Evolutionary conservation across 2,888 invertebrate species (phyloP), one percentile per base, ranked within the genome.

Genomic region (Clanis bilineata): DNA sequence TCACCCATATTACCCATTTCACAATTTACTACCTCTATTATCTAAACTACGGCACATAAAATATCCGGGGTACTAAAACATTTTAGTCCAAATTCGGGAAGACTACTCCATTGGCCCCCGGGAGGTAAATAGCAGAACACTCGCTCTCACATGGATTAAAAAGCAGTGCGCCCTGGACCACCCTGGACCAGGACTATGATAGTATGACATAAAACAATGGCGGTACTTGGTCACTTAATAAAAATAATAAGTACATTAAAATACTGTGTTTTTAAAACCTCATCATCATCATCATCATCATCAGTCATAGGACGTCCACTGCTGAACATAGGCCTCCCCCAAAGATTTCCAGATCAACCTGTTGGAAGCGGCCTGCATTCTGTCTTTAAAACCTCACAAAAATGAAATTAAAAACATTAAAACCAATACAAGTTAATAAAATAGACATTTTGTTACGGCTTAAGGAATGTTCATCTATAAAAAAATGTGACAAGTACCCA

Each of bases 41-140:
- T 36, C 18, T 7, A 18, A 51, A 12, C 10, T 3, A 15, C 32
- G 18, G 28, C 32, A 28, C 18, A 10, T 9, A 10, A 9, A 32
- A 28, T 32, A 51, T 51, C 51, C 28, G 51, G 18, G 47, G 15
- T 39, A 59, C 23, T 43, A 62, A 59, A 28, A 66, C 2, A n/a
- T 23, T 39, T 36, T 15, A 64, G 57, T 64, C 60, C 62, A 71
- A 72, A 76, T 74, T 77, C 68, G 79, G 83, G 82, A 83, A 85
- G 82, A 86, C 86, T 79, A 77, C 67, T 68, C 64, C 64, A 76
- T 85, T 86, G 85, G 85, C 82, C 80, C 85, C 80, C 83, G 81
- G 79, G 81, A 84, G 70, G 76, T 71, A 60, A 32, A 59, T 45
- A 61, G 54, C 45, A 41, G 55, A 57, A 25, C 56, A 55, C 43